Evolutionary conservation across 2,797 vertebrate species (phyloP).

Genomic region (Lagodon rhomboides): DNA sequence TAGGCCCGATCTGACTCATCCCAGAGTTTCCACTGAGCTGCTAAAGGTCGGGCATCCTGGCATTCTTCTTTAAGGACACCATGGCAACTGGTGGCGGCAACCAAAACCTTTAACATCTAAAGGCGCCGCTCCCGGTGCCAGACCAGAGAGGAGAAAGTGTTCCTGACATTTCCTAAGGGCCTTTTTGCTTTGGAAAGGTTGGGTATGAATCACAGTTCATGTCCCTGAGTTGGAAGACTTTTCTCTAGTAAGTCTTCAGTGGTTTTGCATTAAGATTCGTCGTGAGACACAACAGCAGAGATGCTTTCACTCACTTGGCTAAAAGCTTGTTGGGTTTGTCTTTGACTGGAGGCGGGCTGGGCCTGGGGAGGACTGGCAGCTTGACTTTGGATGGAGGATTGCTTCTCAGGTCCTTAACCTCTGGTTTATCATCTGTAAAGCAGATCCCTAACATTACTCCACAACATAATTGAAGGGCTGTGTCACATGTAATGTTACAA

Average conservation of each 20-base stretch:
- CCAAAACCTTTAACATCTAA: conserved; percentile 68
- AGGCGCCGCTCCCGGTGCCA: conserved; percentile 54
- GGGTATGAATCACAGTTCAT: conserved; percentile 50
- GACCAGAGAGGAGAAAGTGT: conserved; percentile 59
- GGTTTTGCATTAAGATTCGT: conserved; percentile 13
- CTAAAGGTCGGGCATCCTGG: conserved; percentile 79
- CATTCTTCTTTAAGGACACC: conserved; percentile 77
- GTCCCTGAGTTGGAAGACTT: neutral
- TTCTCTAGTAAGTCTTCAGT: conserved; percentile 4
- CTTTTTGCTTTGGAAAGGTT: conserved; percentile 49
- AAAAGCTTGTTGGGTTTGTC: conserved; percentile 75
- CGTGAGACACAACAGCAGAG: conserved; percentile 1
- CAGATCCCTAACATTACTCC: neutral
- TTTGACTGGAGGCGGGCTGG: conserved; percentile 87
- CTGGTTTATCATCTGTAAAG: conserved; percentile 75
- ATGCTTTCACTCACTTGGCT: conserved; percentile 85
- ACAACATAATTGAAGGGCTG: neutral
- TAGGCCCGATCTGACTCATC: conserved; percentile 79
- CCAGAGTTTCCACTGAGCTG: conserved; percentile 77
- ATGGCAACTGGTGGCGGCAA: conserved; percentile 63
- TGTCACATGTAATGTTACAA: neutral
- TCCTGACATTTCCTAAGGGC: conserved; percentile 69
- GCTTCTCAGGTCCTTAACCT: conserved; percentile 82
- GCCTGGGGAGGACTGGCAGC: conserved; percentile 82
- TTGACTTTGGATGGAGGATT: conserved; percentile 85